phyloP scores from a whole-genome alignment of 2,797 vertebrate genomes.

The Chaetodon trifasciatus region DNA sequence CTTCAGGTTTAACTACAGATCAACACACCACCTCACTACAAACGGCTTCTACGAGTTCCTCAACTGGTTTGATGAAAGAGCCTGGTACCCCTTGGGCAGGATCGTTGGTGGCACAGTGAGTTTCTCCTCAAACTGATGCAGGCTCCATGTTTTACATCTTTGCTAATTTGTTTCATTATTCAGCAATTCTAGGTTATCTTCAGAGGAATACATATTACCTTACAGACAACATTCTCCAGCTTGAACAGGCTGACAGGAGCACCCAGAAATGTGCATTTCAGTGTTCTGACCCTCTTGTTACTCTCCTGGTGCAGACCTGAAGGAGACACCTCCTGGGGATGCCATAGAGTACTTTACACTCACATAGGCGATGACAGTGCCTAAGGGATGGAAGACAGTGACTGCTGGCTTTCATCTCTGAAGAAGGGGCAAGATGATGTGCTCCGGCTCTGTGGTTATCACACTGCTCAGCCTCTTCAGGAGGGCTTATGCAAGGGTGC shows the following conservation, averaged over 20 bases:
- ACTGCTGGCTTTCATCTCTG: neutral
- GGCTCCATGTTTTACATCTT: neutral
- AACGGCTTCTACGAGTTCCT: slow-evolving; percentile 99
- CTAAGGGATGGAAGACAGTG: neutral
- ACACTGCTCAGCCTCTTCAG: slow-evolving; percentile 2
- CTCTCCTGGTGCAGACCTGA: neutral
- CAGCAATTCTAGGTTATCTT: neutral
- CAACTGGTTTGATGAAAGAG: slow-evolving; percentile 99
- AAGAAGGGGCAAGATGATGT: neutral
- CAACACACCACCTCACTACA: slow-evolving; percentile 97
- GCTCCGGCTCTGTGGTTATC: slow-evolving; percentile 3
- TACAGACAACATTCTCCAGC: neutral
- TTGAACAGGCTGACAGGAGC: neutral
- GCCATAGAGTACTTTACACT: neutral
- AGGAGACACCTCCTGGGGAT: too few relatives aligned
- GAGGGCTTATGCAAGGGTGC: slow-evolving; percentile 3
- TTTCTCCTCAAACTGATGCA: slow-evolving; percentile 58
- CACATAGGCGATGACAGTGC: neutral
- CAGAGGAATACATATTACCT: neutral
- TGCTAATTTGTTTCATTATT: slow-evolving; percentile 12
- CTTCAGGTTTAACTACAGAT: slow-evolving; percentile 98
- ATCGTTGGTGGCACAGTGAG: slow-evolving; percentile 98
- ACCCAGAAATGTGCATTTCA: neutral
- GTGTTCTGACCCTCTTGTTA: neutral
- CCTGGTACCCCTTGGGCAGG: slow-evolving; percentile 98